Conservation (phyloP, 2,888 invertebrate species). For the Ectemnius lituratus region DNA sequence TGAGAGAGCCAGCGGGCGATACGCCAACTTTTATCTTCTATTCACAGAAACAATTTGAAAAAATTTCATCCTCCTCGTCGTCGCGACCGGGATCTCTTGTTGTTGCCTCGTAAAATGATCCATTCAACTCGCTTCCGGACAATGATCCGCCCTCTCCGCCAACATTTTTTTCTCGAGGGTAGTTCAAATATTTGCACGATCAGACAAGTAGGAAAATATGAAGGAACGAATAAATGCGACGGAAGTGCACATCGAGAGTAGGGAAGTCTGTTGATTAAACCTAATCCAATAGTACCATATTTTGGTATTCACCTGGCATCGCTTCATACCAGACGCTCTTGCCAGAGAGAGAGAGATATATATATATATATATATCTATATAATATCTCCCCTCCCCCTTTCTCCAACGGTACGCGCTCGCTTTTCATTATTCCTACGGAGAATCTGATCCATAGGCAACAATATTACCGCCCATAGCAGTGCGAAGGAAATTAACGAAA, state of each 20-base stretch:
- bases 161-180: background rate
- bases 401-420: background rate
- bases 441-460: background rate
- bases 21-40: slow-evolving; percentile 18
- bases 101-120: slow-evolving; percentile 29
- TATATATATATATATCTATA: too few relatives aligned
- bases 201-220: too few relatives aligned
- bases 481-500: slow-evolving; percentile 4
- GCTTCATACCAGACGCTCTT: too few relatives aligned
- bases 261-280: background rate
- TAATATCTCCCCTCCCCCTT: background rate
- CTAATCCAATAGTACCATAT: background rate
- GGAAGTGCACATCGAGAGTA: background rate
- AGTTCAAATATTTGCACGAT: too few relatives aligned
- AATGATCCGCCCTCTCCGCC: slow-evolving; percentile 20
- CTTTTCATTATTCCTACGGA: background rate
- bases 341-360: too few relatives aligned
- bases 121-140: slow-evolving; percentile 30
- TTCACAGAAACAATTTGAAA: slow-evolving; percentile 18
- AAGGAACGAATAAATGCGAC: too few relatives aligned
- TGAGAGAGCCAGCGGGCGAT: background rate
- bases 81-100: slow-evolving; percentile 11
- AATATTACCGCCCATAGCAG: background rate
- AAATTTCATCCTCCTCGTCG: slow-evolving; percentile 26
- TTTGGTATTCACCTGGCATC: background rate